Conservation (phyloP, 2,888 invertebrate genomes). For the Ephialtes manifestator region DNA sequence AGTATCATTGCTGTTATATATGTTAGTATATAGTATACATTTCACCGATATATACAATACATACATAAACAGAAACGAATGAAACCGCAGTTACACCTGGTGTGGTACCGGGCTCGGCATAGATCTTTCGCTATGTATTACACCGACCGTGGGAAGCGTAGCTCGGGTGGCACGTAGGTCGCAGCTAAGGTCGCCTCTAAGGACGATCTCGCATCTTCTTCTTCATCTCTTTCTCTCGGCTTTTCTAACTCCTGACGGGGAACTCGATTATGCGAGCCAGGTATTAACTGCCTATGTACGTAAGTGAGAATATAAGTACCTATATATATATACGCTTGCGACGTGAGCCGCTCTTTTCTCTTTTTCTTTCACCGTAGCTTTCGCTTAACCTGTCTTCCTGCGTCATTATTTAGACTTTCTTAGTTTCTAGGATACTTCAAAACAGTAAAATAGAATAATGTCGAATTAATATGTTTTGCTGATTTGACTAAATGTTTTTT, state of each 20-base stretch:
- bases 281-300: background rate
- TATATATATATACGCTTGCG: background rate
- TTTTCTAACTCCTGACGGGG: slow-evolving; percentile 31
- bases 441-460: no score
- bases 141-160: slow-evolving; percentile 72
- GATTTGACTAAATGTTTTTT: no score
- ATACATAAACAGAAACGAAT: background rate
- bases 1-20: slow-evolving; percentile 31
- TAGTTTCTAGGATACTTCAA: no score
- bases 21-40: background rate
- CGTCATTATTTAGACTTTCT: background rate
- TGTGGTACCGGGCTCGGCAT: background rate
- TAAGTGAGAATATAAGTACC: slow-evolving; percentile 10
- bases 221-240: slow-evolving; percentile 28
- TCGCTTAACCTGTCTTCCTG: slow-evolving; percentile 15
- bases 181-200: slow-evolving; percentile 58
- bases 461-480: no score
- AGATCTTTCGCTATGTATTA: slow-evolving; percentile 45
- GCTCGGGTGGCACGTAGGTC: slow-evolving; percentile 69
- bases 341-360: background rate
- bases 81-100: slow-evolving; percentile 44
- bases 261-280: slow-evolving; percentile 29
- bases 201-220: slow-evolving; percentile 60
- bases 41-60: background rate
- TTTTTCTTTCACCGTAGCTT: background rate